Evolutionary conservation across 2,888 invertebrate genomes (phyloP).

Genomic region (Clepsis dumicolana): DNA sequence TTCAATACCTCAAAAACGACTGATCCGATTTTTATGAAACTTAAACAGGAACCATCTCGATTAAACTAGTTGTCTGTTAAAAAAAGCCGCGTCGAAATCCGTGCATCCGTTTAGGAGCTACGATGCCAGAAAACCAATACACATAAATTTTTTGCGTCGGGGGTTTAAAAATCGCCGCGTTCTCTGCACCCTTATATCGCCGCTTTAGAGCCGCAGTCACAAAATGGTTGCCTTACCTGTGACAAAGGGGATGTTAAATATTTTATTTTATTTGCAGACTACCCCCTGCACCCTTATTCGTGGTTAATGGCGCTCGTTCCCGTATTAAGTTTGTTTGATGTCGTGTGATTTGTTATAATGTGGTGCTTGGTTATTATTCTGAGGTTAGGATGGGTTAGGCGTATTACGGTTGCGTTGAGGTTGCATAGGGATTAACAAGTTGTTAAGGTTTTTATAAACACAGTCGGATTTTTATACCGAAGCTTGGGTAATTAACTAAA

Average conservation of each 20-base stretch:
- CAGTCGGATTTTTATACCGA: too few relatives aligned
- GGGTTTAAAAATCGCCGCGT: constrained; percentile 6
- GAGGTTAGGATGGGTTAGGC: constrained; percentile 18
- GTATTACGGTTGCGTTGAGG: not conserved
- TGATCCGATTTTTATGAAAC: too few relatives aligned
- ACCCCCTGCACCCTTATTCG: constrained; percentile 30
- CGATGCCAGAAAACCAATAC: too few relatives aligned
- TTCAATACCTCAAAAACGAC: too few relatives aligned
- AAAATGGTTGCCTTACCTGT: constrained; percentile 38
- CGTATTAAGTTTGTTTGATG: constrained; percentile 44
- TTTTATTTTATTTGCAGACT: constrained; percentile 42
- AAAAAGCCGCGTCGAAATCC: too few relatives aligned
- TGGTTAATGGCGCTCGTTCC: constrained; percentile 36
- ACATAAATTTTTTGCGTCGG: too few relatives aligned
- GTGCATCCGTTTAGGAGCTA: too few relatives aligned
- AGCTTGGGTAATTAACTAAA: too few relatives aligned
- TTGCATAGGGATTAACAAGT: constrained; percentile 2
- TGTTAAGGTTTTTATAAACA: too few relatives aligned
- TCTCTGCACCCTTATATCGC: not conserved
- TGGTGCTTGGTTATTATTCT: constrained; percentile 38
- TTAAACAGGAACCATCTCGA: too few relatives aligned
- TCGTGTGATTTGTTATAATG: constrained; percentile 42
- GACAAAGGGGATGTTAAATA: constrained; percentile 40
- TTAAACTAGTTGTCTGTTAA: too few relatives aligned
- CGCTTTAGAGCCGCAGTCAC: constrained; percentile 25